Evolutionary conservation across 2,888 invertebrate genomes (phyloP).

Genomic region (Thalpophila matura): DNA sequence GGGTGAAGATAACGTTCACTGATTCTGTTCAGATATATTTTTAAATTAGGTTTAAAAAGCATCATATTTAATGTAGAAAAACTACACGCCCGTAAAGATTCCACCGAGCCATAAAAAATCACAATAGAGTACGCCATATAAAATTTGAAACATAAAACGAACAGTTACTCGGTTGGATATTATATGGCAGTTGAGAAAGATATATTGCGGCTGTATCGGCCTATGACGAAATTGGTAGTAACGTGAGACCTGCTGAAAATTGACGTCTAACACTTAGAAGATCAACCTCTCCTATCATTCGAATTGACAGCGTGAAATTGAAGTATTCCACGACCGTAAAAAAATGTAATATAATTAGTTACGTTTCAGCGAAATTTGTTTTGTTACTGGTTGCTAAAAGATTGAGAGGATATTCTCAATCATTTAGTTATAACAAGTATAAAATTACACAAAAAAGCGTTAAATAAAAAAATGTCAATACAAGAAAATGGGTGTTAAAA

Average conservation of each 20-base stretch:
- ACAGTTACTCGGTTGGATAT: constrained; percentile 63
- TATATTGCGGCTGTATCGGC: constrained; percentile 70
- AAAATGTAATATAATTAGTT: constrained; percentile 58
- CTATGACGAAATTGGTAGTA: constrained; percentile 71
- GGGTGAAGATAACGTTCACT: no score
- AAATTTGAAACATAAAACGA: constrained; percentile 73
- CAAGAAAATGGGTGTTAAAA: not conserved
- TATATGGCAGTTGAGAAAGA: constrained; percentile 67
- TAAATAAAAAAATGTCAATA: not conserved
- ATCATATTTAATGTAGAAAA: constrained; percentile 20
- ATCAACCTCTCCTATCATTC: constrained; percentile 66
- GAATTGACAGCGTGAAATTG: constrained; percentile 79
- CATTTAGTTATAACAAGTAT: not conserved
- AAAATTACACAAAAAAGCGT: not conserved
- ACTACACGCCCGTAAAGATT: constrained; percentile 61
- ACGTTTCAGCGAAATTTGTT: constrained; percentile 43
- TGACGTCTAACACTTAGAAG: constrained; percentile 65
- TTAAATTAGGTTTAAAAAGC: constrained; percentile 4
- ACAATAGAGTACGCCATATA: constrained; percentile 69
- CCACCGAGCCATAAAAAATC: constrained; percentile 64
- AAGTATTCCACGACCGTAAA: constrained; percentile 57
- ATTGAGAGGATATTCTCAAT: not conserved
- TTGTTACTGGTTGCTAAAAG: constrained; percentile 22
- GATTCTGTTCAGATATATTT: no score
- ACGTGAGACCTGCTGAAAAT: constrained; percentile 69